phyloP scores from a whole-genome alignment of 2,888 invertebrate genomes.

The Tetranychus piercei region DNA sequence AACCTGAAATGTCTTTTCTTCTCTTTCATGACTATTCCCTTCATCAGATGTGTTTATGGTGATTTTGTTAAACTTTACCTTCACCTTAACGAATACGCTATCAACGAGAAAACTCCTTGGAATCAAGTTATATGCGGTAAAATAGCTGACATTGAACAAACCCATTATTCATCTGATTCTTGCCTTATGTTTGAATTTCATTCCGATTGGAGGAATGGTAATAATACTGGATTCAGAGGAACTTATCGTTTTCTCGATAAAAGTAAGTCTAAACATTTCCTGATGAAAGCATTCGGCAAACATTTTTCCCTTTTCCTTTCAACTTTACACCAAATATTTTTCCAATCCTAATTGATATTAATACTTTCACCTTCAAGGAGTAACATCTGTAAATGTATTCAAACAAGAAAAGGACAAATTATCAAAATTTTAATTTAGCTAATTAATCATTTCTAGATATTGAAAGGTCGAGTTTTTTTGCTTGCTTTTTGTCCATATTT shows the following conservation, averaged over 20 bases:
- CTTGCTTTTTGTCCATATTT: too few relatives aligned
- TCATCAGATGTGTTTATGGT: conserved; percentile 46
- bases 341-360: too few relatives aligned
- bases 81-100: conserved; percentile 45
- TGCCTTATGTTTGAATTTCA: conserved; percentile 57
- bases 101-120: conserved; percentile 58
- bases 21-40: background rate
- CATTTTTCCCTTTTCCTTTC: too few relatives aligned
- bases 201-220: conserved; percentile 38
- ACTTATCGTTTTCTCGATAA: conserved; percentile 56
- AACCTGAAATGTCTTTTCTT: background rate
- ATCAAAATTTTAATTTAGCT: too few relatives aligned
- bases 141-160: conserved; percentile 43
- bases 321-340: too few relatives aligned
- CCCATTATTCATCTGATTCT: conserved; percentile 54
- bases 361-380: too few relatives aligned
- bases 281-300: too few relatives aligned
- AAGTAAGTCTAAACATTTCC: conserved; percentile 29
- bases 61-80: conserved; percentile 60
- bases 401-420: too few relatives aligned
- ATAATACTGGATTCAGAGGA: conserved; percentile 48
- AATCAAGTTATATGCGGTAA: conserved; percentile 51
- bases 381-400: too few relatives aligned
- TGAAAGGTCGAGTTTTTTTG: too few relatives aligned
- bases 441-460: too few relatives aligned